Evolutionary conservation across 2,113 vertebrate species (phyloP).

Genomic region (Callipepla californica): DNA sequence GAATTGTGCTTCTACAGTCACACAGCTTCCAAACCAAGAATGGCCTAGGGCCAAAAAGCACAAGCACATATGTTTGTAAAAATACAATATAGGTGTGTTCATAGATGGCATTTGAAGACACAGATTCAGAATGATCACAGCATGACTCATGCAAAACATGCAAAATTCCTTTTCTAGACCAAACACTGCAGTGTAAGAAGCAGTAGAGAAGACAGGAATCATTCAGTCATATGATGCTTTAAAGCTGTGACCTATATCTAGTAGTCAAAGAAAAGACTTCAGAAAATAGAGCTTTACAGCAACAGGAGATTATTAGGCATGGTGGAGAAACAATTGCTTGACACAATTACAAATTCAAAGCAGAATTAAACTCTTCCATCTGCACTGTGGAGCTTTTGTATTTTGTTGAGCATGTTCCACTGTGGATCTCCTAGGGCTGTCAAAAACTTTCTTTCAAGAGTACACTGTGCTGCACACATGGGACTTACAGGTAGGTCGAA

Average conservation of each 20-base stretch:
- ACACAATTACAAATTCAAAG: constrained; percentile 10
- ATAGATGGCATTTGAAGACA: neutral
- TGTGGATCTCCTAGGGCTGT: neutral
- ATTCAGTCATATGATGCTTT: constrained; percentile 26
- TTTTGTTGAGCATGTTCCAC: neutral
- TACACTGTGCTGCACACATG: neutral
- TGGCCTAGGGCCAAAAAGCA: neutral
- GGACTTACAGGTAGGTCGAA: neutral
- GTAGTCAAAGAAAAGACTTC: constrained; percentile 12
- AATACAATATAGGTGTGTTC: neutral
- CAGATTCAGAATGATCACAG: neutral
- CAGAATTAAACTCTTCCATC: constrained; percentile 25
- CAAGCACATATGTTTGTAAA: neutral
- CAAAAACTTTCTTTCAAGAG: constrained; percentile 1
- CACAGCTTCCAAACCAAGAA: neutral
- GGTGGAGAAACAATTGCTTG: constrained; percentile 9
- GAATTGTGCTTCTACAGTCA: neutral
- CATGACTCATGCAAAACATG: neutral
- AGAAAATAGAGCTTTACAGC: constrained; percentile 30
- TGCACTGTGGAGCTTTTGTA: neutral
- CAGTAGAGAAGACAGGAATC: constrained; percentile 12
- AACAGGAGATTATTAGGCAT: constrained; percentile 35
- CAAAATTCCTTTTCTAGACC: constrained; percentile 3
- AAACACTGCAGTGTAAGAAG: neutral
- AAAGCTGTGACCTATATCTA: constrained; percentile 54